Conservation (phyloP, 53 echinoderm and acorn worm species). For the Stichopus horrens region DNA sequence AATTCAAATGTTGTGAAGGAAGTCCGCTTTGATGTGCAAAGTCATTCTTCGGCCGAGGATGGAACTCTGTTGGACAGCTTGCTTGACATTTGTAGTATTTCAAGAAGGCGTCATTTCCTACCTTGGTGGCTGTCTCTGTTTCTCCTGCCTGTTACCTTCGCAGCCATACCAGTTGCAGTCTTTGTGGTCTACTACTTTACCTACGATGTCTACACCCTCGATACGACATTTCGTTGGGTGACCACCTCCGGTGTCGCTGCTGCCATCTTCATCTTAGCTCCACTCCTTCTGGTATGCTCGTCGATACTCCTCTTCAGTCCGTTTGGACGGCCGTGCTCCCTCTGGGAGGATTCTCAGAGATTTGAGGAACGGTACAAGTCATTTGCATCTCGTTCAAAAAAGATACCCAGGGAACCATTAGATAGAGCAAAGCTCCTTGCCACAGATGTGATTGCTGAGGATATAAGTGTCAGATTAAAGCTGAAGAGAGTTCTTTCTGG, state of each 20-base stretch:
- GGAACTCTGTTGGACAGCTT: not conserved
- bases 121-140: slow-evolving; percentile 30
- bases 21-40: slow-evolving; percentile 2
- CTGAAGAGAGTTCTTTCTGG: not conserved
- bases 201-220: slow-evolving; percentile 17
- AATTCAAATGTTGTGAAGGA: slow-evolving; percentile 8
- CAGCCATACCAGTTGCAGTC: not conserved
- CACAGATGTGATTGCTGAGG: not conserved
- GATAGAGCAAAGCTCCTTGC: slow-evolving; percentile 4
- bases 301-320: slow-evolving; percentile 8
- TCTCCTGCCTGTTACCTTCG: not conserved
- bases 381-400: not conserved
- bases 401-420: not conserved
- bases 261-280: slow-evolving; percentile 7
- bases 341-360: slow-evolving; percentile 21
- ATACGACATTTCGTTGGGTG: slow-evolving; percentile 20
- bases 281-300: slow-evolving; percentile 24
- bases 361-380: slow-evolving; percentile 38
- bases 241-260: slow-evolving; percentile 24
- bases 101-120: not conserved
- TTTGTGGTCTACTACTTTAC: not conserved
- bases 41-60: not conserved
- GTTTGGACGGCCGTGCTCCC: not conserved
- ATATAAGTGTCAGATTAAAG: not conserved
- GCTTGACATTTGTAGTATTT: not conserved